Base-by-base conservation (phyloP, 1,140 invertebrate genomes). In the Camponotus pennsylvanicus region DNA sequence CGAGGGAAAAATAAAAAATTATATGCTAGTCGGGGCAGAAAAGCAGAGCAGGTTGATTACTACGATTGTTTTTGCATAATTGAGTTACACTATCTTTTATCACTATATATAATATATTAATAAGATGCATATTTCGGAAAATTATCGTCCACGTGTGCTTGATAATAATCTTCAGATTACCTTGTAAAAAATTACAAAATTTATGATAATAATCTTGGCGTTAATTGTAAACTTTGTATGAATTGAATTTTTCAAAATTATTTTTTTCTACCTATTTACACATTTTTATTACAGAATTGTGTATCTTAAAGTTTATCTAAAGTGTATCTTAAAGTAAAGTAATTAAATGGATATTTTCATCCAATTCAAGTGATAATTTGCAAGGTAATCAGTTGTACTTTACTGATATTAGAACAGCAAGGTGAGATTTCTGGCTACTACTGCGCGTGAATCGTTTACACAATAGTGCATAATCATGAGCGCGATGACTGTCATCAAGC, bases 381-480 rank as follows among this genome's bases (percentile, higher is more conserved):
- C 21, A 21, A 67, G 49, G 4, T 15, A 42, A 42, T 66, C 27
- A 37, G 6, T 32, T 32, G 78, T 52, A 27, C 32, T 75, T 18
- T 11, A 34, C 27, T 9, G 78, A 69, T 55, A 27, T 82, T 73
- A 42, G 27, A 83, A 63, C 40, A 27, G 52, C 15, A 57, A 61
- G 55, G 49, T 13, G 40, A 42, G 40, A 9, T 82, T 18, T 73
- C 21, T 27, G 8, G 27, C 52, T 82, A 75, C 79, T 83, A 61
- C 18, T 21, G 79, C 79, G 40, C 69, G 69, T 61, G 79, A 55
- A 59, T 83, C 79, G 69, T 83, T 83, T 83, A 83, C 57, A 83
- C 79, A 83, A 83, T 83, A 83, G 55, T 75, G 79, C 79, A 83
- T 83, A 75, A 83, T 83, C 79, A 83, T 42, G 79, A 18, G 52